These are phyloP conservation scores for Drosophila mojavensis DNA, from an alignment of 1,140 invertebrate genomes.

Conservation along the genomic window DNA sequence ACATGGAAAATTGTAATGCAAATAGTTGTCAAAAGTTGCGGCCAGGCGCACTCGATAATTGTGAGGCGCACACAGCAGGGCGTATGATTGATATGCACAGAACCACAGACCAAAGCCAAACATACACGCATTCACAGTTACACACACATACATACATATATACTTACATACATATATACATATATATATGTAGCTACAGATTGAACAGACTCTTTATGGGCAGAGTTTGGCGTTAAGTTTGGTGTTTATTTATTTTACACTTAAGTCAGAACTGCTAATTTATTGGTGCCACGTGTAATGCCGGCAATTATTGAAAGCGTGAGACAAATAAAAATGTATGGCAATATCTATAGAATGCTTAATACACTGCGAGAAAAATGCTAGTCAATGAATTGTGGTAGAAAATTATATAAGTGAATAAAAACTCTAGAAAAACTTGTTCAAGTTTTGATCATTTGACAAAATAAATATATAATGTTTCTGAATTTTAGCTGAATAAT, in stretches of 20 bases:
- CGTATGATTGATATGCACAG: conserved; percentile 51
- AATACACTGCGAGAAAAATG: not conserved
- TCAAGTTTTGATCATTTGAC: too few species aligned
- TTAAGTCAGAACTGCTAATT: conserved; percentile 64
- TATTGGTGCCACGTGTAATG: conserved; percentile 80
- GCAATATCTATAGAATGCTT: conserved; percentile 46
- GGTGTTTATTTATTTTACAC: conserved; percentile 62
- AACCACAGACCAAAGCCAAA: not conserved
- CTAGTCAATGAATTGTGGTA: too few species aligned
- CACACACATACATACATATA: conserved; percentile 4
- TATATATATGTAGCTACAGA: not conserved
- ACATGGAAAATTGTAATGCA: conserved; percentile 60
- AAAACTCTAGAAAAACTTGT: too few species aligned
- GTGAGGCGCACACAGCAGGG: conserved; percentile 16
- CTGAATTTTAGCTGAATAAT: too few species aligned
- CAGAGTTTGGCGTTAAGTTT: conserved; percentile 39
- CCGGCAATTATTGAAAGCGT: conserved; percentile 81
- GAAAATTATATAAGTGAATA: too few species aligned
- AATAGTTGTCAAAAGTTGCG: conserved; percentile 56
- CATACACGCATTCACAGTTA: not conserved
- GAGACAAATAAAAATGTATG: conserved; percentile 80
- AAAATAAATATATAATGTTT: too few species aligned
- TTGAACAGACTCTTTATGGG: conserved; percentile 26
- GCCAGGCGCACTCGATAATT: conserved; percentile 23
- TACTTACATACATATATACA: not conserved